Base-by-base conservation (phyloP, 1,140 invertebrate genomes). In the Oryctes rhinoceros region DNA sequence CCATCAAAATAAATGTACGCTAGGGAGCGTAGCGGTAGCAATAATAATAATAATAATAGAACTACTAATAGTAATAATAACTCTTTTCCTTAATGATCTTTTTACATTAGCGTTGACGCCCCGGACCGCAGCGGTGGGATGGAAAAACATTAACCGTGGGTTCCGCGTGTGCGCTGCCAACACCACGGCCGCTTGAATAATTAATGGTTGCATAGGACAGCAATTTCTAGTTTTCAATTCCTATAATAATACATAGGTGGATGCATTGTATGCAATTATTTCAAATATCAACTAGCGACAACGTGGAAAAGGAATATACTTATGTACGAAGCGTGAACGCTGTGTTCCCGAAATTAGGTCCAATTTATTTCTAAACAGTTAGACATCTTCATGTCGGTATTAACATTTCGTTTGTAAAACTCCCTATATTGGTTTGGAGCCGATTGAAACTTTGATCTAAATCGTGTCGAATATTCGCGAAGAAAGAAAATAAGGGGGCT, bases 21-120 rank as follows among this genome's bases (percentile, higher is more conserved):
- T 71, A 35, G 10, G 24, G 18, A 71, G 24, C 65, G 24, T 24
- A 35, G 35, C 65, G 24, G 20, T 37, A 24, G 35, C 35, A 30
- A 30, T 30, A 71, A 71, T 71, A 71, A 71, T 71, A 71, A 62
- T 62, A 62, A 62, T 62, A 15, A 71, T 71, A 71, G 65, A 35
- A 71, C 7, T 71, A 71, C 65, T 71, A 71, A 71, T 71, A 71
- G 65, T 71, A 71, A 71, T 71, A 71, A 71, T 71, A 71, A 71
- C 65, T 71, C 65, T 71, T 71, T 71, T 71, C 65, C 65, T 35
- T 71, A 71, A 71, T 71, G 65, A 71, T 71, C 65, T 71, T 71
- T 71, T 71, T 71, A 71, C 65, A 71, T 71, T 71, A 71, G 24
- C 65, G 65, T 71, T 24, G 65, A 71, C 65, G 35, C 65, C 65